Percentiles rank a stretch among this genome's conserved stretches.
These are phyloP conservation scores for Furnarius figulus DNA, from an alignment of 2,113 vertebrate species.

Conservation along the genomic window DNA sequence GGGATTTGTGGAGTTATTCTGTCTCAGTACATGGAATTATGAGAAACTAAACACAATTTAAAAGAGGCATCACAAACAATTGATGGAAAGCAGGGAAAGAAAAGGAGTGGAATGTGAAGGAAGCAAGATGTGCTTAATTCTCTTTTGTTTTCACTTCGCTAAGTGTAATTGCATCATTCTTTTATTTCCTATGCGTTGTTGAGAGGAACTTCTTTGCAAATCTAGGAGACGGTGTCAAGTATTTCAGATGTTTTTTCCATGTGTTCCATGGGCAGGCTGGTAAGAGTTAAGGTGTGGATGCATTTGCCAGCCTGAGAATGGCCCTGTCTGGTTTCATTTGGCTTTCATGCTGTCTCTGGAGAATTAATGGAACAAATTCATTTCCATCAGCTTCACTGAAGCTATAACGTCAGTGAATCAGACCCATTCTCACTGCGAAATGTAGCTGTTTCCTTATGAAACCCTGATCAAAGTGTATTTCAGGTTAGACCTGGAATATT, in stretches of 20 bases:
- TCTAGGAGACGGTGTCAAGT: not conserved
- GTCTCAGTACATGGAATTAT: not conserved
- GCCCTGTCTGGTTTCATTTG: conserved; percentile 40
- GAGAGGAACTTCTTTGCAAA: not conserved
- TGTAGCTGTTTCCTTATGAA: not conserved
- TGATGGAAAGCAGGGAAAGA: not conserved
- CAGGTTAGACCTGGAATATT: not conserved
- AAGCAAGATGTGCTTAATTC: not conserved
- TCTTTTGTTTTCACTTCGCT: not conserved
- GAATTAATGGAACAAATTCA: conserved; percentile 38
- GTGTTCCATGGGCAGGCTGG: not conserved
- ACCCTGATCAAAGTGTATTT: not conserved
- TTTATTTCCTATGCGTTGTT: not conserved
- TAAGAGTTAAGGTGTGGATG: conserved; percentile 16
- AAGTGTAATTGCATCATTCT: not conserved
- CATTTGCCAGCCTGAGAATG: conserved; percentile 13
- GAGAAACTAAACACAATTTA: conserved; percentile 5
- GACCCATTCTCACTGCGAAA: conserved; percentile 2
- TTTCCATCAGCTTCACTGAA: not conserved
- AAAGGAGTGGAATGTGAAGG: not conserved
- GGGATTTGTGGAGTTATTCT: not conserved
- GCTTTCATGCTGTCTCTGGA: not conserved
- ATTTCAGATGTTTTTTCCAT: not conserved
- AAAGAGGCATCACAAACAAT: not conserved
- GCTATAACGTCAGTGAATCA: not conserved